Percentiles rank a stretch among this genome's conserved stretches.
phyloP scores from a whole-genome alignment of 2,113 vertebrate species.

The Neolamprologus tretocephalus region DNA sequence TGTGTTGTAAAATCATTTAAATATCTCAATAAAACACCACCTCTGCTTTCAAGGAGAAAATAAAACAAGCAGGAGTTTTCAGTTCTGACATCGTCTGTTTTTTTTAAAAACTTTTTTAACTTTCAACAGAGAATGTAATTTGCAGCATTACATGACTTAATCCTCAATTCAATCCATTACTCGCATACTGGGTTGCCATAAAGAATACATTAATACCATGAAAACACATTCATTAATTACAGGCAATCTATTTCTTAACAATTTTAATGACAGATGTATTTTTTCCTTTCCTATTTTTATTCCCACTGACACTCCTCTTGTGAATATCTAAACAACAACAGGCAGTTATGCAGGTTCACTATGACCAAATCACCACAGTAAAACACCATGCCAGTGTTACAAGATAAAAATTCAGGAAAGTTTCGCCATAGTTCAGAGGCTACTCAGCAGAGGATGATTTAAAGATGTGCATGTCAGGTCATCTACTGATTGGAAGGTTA shows the following conservation, averaged over 20 bases:
- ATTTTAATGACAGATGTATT: neutral
- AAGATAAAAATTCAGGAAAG: neutral
- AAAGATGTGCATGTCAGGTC: neutral
- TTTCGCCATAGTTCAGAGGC: neutral
- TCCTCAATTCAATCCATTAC: neutral
- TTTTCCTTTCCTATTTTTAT: neutral
- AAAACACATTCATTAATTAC: neutral
- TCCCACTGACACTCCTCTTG: neutral
- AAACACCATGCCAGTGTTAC: neutral
- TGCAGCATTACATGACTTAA: neutral
- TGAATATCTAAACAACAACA: neutral
- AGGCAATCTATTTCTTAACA: neutral
- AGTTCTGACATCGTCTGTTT: neutral
- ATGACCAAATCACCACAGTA: neutral
- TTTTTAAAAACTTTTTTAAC: rapidly evolving
- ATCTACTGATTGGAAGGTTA: neutral
- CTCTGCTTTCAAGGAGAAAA: neutral
- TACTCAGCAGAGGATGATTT: neutral
- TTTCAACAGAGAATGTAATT: neutral
- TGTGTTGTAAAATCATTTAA: neutral
- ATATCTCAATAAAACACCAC: neutral
- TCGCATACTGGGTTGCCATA: neutral
- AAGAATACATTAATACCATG: neutral
- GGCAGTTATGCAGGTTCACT: neutral
- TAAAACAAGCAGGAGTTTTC: neutral